A percentile compares a stretch with the other conserved stretches of the same genome.
Conservation (phyloP, 2,888 invertebrate species). For the Amaurobius ferox region DNA sequence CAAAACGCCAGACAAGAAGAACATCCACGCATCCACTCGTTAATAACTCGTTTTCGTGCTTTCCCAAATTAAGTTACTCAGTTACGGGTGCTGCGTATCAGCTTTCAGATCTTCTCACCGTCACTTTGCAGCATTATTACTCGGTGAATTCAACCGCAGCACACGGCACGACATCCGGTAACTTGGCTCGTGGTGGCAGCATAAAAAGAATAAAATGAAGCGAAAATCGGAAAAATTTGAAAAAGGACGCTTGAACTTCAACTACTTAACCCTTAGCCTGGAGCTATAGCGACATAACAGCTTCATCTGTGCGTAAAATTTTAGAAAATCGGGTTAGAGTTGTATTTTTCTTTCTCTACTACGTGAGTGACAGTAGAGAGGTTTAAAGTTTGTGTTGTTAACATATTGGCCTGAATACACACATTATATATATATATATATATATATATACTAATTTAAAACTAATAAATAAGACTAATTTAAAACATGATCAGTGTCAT, state of each 20-base stretch:
- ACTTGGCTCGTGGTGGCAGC: not conserved
- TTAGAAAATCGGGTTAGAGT: not conserved
- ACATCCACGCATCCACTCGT: too few relatives aligned
- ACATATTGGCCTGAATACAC: conserved; percentile 1
- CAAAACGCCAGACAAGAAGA: too few relatives aligned
- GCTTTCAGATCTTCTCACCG: not conserved
- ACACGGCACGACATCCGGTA: not conserved
- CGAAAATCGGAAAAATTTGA: not conserved
- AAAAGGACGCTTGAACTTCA: not conserved
- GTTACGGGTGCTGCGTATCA: not conserved
- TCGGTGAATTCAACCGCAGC: conserved; percentile 1
- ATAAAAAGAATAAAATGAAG: not conserved
- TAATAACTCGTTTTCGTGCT: not conserved
- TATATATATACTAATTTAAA: too few relatives aligned
- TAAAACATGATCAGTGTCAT: too few relatives aligned
- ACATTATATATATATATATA: too few relatives aligned
- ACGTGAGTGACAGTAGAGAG: not conserved
- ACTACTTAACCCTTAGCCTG: conserved; percentile 5
- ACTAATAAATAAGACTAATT: too few relatives aligned
- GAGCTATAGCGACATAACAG: not conserved
- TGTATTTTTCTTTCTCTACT: not conserved
- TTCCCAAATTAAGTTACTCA: not conserved
- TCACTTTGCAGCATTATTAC: not conserved
- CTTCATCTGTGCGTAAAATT: not conserved
- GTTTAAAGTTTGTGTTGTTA: not conserved